Evolutionary conservation across 2,888 invertebrate genomes (phyloP).

Genomic region (Isoperla grammatica): DNA sequence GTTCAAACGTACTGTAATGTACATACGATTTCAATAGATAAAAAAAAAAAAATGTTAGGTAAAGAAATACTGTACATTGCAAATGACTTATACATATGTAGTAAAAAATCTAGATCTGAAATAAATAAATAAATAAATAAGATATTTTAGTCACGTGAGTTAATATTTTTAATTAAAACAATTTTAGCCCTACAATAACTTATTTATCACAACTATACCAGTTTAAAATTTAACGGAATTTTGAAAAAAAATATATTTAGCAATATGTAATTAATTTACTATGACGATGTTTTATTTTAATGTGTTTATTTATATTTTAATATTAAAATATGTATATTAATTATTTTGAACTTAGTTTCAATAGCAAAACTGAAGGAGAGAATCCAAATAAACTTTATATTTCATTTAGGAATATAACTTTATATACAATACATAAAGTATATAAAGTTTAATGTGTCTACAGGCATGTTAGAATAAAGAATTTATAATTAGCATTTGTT

Average conservation of each 20-base stretch:
- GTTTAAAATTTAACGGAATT: neutral
- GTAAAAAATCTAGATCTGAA: too few relatives aligned
- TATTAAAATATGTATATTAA: slow-evolving; percentile 9
- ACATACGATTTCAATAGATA: too few relatives aligned
- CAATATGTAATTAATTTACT: neutral
- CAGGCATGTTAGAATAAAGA: slow-evolving; percentile 11
- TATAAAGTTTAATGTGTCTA: slow-evolving; percentile 14
- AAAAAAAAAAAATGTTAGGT: too few relatives aligned
- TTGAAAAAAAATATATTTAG: neutral
- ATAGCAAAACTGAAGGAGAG: neutral
- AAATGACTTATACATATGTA: too few relatives aligned
- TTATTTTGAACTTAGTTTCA: neutral
- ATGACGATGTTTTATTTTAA: neutral
- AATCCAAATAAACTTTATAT: neutral
- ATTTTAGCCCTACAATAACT: too few relatives aligned
- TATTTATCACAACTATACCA: neutral
- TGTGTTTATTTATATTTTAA: slow-evolving; percentile 21
- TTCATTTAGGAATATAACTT: neutral
- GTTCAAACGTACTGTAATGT: neutral
- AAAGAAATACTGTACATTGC: too few relatives aligned
- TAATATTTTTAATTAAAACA: too few relatives aligned
- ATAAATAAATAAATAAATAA: too few relatives aligned
- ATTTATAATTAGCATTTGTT: slow-evolving; percentile 28
- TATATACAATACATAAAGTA: neutral
- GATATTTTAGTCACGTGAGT: too few relatives aligned